These are phyloP conservation scores for Calameuta idolon DNA, from an alignment of 2,888 invertebrate genomes.

Conservation along the genomic window DNA sequence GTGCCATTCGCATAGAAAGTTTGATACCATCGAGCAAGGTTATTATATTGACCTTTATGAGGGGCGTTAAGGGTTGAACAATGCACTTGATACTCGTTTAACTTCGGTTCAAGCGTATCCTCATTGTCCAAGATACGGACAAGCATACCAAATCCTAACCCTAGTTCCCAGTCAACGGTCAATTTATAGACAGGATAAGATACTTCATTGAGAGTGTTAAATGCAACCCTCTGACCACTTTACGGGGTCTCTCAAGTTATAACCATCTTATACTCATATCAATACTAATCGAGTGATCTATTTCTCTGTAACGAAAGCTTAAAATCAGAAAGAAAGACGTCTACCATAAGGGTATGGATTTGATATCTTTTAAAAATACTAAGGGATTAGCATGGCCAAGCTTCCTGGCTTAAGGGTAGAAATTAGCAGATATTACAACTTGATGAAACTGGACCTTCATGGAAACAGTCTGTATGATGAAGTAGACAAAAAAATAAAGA, in stretches of 20 bases:
- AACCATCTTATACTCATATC: neutral
- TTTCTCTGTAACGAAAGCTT: neutral
- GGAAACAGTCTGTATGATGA: neutral
- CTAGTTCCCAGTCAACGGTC: neutral
- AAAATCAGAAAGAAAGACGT: neutral
- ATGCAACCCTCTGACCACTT: neutral
- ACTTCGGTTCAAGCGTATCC: conserved; percentile 41
- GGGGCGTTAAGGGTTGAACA: conserved; percentile 40
- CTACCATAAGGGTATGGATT: neutral
- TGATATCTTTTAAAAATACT: neutral
- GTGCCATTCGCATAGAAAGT: neutral
- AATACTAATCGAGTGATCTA: neutral
- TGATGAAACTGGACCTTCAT: neutral
- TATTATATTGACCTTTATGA: conserved; percentile 44
- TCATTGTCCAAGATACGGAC: neutral
- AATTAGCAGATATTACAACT: neutral
- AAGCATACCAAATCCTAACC: conserved; percentile 1
- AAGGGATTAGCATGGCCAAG: neutral
- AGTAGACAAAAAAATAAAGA: neutral
- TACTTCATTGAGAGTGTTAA: neutral
- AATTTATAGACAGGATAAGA: neutral
- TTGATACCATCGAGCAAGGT: conserved; percentile 26
- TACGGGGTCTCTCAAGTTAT: neutral
- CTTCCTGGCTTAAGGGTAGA: neutral
- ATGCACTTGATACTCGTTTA: conserved; percentile 33